Evolutionary conservation across 2,797 vertebrate genomes (phyloP).

Genomic region (Steatocranus sp.): DNA sequence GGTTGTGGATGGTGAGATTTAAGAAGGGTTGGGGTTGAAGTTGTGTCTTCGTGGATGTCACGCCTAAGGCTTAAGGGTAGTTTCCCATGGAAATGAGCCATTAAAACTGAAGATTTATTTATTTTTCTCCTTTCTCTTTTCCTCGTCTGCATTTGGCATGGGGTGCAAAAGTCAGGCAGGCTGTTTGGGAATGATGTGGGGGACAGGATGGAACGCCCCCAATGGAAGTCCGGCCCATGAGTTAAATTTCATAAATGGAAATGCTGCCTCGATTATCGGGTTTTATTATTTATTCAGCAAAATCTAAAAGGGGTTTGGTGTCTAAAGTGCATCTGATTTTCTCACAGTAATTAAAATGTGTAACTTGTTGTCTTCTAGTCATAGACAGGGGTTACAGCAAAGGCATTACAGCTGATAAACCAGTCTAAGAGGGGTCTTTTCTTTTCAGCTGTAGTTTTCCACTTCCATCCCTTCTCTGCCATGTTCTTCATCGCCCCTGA

Average conservation of each 20-base stretch:
- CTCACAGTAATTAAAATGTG: conserved; percentile 23
- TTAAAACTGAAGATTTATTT: conserved; percentile 69
- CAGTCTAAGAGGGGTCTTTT: neutral
- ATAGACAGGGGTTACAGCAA: neutral
- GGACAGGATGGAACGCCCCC: conserved; percentile 1
- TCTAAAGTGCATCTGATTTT: conserved; percentile 53
- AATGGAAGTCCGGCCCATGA: conserved; percentile 25
- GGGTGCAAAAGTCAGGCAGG: conserved; percentile 38
- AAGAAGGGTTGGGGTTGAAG: conserved; percentile 24
- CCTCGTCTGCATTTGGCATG: conserved; percentile 39
- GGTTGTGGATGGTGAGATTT: conserved; percentile 21
- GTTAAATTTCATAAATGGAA: conserved; percentile 52
- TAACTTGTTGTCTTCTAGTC: conserved; percentile 23
- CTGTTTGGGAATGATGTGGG: conserved; percentile 58
- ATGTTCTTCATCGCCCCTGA: neutral
- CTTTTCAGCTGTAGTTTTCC: neutral
- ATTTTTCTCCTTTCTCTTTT: conserved; percentile 58
- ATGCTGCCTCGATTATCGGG: conserved; percentile 50
- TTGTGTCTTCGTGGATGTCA: conserved; percentile 48
- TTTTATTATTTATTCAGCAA: conserved; percentile 59
- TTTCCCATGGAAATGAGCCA: conserved; percentile 72
- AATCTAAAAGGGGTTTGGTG: conserved; percentile 40
- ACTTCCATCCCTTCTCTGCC: neutral
- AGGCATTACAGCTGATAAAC: neutral
- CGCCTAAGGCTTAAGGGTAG: conserved; percentile 55